These are phyloP conservation scores for Ptychoptera albimana DNA, from an alignment of 2,888 invertebrate genomes.

Conservation along the genomic window DNA sequence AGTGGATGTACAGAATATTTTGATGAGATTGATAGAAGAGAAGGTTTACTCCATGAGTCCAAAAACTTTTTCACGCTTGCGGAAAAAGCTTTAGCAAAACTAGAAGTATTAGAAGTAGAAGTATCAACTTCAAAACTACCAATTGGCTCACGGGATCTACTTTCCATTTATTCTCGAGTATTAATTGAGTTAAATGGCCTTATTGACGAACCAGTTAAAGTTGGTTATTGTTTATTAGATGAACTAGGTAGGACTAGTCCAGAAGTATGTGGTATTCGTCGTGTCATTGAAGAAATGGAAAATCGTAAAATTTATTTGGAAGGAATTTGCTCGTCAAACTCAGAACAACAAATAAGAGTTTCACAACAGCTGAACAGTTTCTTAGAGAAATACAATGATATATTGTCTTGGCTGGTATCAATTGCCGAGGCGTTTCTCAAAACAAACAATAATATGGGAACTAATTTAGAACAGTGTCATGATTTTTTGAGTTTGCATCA, in stretches of 20 bases:
- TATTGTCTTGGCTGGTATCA: constrained; percentile 57
- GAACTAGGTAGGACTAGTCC: constrained; percentile 43
- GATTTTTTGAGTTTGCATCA: constrained; percentile 61
- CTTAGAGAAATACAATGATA: constrained; percentile 48
- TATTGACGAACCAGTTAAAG: constrained; percentile 46
- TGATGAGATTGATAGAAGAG: constrained; percentile 51
- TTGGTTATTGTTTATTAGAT: constrained; percentile 57
- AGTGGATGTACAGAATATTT: constrained; percentile 53
- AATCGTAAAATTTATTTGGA: constrained; percentile 50
- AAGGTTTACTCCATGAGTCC: constrained; percentile 46
- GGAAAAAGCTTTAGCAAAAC: constrained; percentile 50
- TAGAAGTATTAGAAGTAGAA: constrained; percentile 61
- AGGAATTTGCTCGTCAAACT: constrained; percentile 46
- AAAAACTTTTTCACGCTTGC: constrained; percentile 58
- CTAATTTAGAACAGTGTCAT: constrained; percentile 42
- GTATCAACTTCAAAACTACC: constrained; percentile 46
- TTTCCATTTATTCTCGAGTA: constrained; percentile 49
- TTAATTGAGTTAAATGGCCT: constrained; percentile 48
- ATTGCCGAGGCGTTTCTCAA: constrained; percentile 57
- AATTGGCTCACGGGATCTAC: constrained; percentile 46
- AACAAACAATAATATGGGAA: constrained; percentile 61
- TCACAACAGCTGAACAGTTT: constrained; percentile 51
- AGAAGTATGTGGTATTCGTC: constrained; percentile 49
- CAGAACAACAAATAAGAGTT: constrained; percentile 51
- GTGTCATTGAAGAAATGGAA: constrained; percentile 55